phyloP scores from a whole-genome alignment of 2,797 vertebrate genomes.

The Delichon dasypus region DNA sequence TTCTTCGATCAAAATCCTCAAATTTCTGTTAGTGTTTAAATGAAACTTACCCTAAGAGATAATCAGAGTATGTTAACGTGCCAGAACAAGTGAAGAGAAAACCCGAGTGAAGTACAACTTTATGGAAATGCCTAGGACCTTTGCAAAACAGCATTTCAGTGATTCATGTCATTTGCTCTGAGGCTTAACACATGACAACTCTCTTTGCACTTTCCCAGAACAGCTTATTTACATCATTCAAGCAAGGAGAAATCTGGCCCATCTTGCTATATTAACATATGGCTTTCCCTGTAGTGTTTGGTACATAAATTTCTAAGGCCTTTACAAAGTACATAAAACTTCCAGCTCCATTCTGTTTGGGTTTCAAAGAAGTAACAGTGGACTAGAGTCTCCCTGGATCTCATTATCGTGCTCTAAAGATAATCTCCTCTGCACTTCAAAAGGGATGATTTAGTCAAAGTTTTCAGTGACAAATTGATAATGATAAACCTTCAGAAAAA shows the following conservation, averaged over 20 bases:
- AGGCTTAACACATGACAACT: background rate
- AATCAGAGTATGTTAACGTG: background rate
- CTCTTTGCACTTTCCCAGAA: background rate
- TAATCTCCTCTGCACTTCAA: background rate
- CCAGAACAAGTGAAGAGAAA: background rate
- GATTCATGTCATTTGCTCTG: background rate
- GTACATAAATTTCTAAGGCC: background rate
- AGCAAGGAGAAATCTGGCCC: background rate
- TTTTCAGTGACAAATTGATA: background rate
- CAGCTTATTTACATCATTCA: background rate
- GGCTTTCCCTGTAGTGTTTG: background rate
- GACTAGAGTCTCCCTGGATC: background rate
- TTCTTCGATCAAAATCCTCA: background rate
- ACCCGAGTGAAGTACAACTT: background rate
- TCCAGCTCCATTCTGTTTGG: background rate
- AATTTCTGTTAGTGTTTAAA: background rate
- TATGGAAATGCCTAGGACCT: background rate
- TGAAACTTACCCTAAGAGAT: background rate
- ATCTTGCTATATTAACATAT: background rate
- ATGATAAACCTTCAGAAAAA: background rate
- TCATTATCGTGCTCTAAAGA: background rate
- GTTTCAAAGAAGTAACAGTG: background rate
- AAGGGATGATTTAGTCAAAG: background rate
- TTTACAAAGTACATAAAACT: background rate
- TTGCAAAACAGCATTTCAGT: background rate